These are phyloP conservation scores for Nibea albiflora DNA, from an alignment of 2,113 vertebrate species.

Conservation along the genomic window DNA sequence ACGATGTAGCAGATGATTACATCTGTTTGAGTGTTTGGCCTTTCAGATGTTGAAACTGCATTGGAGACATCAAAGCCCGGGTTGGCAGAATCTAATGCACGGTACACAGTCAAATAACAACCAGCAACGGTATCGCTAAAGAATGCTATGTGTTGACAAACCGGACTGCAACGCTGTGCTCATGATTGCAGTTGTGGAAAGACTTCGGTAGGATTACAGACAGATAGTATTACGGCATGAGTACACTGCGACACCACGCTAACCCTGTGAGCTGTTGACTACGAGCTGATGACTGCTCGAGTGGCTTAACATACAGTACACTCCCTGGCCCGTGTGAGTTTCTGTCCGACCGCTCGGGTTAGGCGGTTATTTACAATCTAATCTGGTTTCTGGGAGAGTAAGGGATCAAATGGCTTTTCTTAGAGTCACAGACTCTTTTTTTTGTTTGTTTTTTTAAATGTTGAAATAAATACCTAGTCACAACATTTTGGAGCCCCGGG, in stretches of 20 bases:
- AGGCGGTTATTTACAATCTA: conserved; percentile 5
- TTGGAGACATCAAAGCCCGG: conserved; percentile 49
- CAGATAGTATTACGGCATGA: conserved; percentile 32
- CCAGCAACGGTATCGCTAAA: conserved; percentile 51
- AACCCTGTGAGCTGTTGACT: conserved; percentile 3
- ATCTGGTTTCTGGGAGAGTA: conserved; percentile 1
- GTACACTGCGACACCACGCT: background rate
- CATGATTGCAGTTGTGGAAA: conserved; percentile 31
- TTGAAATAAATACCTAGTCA: background rate
- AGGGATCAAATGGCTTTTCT: conserved; percentile 6
- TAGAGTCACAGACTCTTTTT: background rate
- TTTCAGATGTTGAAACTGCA: conserved; percentile 61
- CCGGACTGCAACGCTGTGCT: conserved; percentile 16
- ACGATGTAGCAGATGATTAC: conserved; percentile 60
- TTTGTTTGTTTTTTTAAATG: background rate
- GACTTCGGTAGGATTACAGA: conserved; percentile 30
- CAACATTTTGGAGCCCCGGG: conserved; percentile 14
- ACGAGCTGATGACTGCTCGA: background rate
- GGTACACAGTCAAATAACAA: conserved; percentile 39
- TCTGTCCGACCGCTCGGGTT: too few species aligned
- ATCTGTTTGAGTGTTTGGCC: conserved; percentile 65
- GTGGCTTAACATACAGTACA: background rate
- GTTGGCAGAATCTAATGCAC: conserved; percentile 50
- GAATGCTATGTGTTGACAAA: conserved; percentile 61
- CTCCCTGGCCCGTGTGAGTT: conserved; percentile 2